Evolutionary conservation across 2,888 invertebrate species (phyloP), one percentile per base, ranked within the genome.

Genomic region (Dicroscelio sp.): DNA sequence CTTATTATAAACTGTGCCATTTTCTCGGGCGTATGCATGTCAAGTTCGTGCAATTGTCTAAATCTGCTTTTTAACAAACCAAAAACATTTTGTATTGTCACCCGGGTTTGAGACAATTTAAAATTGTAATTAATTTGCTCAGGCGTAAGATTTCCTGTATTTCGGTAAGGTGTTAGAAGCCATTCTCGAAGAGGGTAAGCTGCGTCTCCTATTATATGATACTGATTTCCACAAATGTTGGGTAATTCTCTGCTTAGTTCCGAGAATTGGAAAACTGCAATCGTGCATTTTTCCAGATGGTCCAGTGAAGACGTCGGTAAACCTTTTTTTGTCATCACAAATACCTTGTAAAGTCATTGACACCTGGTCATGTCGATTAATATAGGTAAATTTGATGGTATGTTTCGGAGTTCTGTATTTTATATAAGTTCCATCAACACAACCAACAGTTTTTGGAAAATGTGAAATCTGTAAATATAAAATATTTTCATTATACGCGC

Each of bases 291-390:
- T 23, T n/a, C 75, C 30, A 27, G 52, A 25, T 33, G 31, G 25
- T 55, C 75, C 75, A 2, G 75, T 30, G 33, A 31, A 75, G 2
- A 75, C 33, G 25, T 75, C 55, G n/a, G 55, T 23, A 55, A 52
- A 75, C 43, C 38, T 75, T 31, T 20, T 55, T 20, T 52, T 75
- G 6, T 1, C 20, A 55, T 75, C 75, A 33, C 75, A 55, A 20
- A 75, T 20, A 14, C 31, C 75, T 33, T 75, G 75, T 23, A 75
- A 33, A 10, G 75, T 75, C 31, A 75, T 75, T 33, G 75, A 75
- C 12, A 25, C 25, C 23, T 33, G 8, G 31, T 69, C 69, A 33
- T 69, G 69, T 6, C 69, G 38, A 43, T 69, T 69, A 25, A 69
- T 43, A 20, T 69, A 69, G 6, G 69, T 69, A 20, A 23, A 5